These are phyloP conservation scores for Drosophila heteroneura DNA, from an alignment of 2,888 invertebrate genomes.

Conservation along the genomic window DNA sequence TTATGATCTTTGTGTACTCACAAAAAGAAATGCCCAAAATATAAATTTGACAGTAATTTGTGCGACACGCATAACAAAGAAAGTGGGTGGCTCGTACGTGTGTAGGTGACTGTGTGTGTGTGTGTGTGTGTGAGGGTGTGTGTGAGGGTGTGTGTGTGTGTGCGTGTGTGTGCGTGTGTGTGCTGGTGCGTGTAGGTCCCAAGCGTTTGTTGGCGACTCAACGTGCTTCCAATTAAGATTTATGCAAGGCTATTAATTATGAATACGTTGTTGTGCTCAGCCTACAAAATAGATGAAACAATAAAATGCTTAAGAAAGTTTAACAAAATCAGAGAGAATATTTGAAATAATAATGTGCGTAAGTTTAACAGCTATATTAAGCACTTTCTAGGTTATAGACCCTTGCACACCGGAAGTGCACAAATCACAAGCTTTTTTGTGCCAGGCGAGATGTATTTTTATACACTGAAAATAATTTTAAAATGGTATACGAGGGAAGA, in stretches of 20 bases:
- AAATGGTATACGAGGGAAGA: background rate
- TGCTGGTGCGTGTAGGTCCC: slow-evolving; percentile 23
- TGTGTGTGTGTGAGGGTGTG: background rate
- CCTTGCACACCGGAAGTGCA: background rate
- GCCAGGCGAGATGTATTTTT: background rate
- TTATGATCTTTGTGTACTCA: slow-evolving; percentile 31
- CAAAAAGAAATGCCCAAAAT: slow-evolving; percentile 53
- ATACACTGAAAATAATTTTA: background rate
- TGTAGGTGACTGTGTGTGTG: slow-evolving; percentile 3
- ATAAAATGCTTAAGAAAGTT: background rate
- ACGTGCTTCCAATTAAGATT: slow-evolving; percentile 12
- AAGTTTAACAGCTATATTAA: background rate
- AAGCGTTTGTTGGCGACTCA: slow-evolving; percentile 9
- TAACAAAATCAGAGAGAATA: background rate
- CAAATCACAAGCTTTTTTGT: background rate
- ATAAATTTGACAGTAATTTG: slow-evolving; percentile 49
- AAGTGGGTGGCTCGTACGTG: slow-evolving; percentile 37
- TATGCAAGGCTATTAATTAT: slow-evolving; percentile 16
- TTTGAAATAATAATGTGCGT: background rate
- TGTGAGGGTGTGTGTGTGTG: slow-evolving; percentile 3
- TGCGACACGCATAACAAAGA: slow-evolving; percentile 50
- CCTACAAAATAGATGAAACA: background rate
- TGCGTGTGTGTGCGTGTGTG: slow-evolving; percentile 13
- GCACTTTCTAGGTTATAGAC: background rate
- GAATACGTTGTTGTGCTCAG: background rate